Percentiles rank a stretch among this genome's conserved stretches.
phyloP scores from a whole-genome alignment of 35 echinoderm and acorn worm genomes.

The Apostichopus californicus region DNA sequence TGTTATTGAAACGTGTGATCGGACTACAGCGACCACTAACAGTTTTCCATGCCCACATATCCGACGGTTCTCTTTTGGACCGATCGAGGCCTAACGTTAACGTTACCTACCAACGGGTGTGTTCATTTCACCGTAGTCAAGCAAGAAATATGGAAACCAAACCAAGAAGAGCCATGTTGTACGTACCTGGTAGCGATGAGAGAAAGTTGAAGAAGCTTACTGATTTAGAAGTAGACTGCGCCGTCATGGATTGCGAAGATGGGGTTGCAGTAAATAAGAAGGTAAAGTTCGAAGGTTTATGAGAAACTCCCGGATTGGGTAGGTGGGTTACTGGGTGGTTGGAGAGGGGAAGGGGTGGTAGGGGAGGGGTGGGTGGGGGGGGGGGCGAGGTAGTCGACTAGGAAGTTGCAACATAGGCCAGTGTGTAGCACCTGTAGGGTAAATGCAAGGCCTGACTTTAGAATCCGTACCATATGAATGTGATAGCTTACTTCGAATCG shows the following conservation, averaged over 20 bases:
- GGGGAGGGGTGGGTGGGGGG: too few species aligned
- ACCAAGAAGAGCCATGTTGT: conserved; percentile 85
- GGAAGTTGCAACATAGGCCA: too few species aligned
- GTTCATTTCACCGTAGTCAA: background rate
- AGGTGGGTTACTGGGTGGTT: too few species aligned
- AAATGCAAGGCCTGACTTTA: too few species aligned
- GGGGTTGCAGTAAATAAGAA: conserved; percentile 93
- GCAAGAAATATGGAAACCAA: background rate
- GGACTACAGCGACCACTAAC: background rate
- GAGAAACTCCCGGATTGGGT: too few species aligned
- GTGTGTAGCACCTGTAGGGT: too few species aligned
- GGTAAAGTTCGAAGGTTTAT: conserved; percentile 18
- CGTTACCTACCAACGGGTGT: background rate
- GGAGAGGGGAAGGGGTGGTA: too few species aligned
- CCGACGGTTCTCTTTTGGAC: background rate
- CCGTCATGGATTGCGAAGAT: conserved; percentile 98
- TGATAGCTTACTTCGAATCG: too few species aligned
- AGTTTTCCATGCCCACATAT: background rate
- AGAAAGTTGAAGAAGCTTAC: conserved; percentile 78
- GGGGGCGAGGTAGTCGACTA: too few species aligned
- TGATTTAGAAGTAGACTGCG: conserved; percentile 80
- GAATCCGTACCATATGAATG: too few species aligned
- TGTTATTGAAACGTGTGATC: background rate
- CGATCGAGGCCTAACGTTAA: background rate
- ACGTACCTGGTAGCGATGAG: conserved; percentile 86